These are phyloP conservation scores for Enteromius trimaculatus DNA, from an alignment of 2,797 vertebrate species.

Conservation along the genomic window DNA sequence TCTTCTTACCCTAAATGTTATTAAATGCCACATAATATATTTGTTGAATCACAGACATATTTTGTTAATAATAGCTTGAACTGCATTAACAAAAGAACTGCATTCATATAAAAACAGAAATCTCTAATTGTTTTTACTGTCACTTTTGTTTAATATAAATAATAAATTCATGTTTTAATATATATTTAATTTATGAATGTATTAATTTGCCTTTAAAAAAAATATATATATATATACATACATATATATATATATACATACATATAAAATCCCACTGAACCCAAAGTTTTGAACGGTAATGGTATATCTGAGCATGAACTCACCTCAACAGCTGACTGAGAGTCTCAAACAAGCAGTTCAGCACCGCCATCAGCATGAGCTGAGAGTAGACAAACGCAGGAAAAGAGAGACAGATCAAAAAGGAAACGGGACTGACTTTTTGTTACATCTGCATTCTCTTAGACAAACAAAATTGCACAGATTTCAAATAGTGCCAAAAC, in stretches of 20 bases:
- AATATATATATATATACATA: too few relatives aligned
- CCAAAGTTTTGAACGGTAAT: background rate
- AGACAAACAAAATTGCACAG: background rate
- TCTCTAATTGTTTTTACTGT: background rate
- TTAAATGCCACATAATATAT: background rate
- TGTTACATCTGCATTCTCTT: background rate
- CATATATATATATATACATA: too few relatives aligned
- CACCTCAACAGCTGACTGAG: slow-evolving; percentile 81
- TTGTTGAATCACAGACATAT: background rate
- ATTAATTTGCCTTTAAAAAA: background rate
- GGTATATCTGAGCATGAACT: background rate
- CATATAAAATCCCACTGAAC: background rate
- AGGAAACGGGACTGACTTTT: background rate
- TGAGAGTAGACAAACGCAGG: slow-evolving; percentile 55
- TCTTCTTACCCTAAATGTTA: background rate
- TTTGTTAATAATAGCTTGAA: background rate
- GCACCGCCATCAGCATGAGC: slow-evolving; percentile 83
- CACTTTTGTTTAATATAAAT: too few relatives aligned
- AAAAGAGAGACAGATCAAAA: slow-evolving; percentile 15
- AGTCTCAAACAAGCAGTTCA: slow-evolving; percentile 81
- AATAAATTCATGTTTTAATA: too few relatives aligned
- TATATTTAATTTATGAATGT: background rate
- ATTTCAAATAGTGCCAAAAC: background rate
- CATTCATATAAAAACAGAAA: background rate
- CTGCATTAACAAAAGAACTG: background rate